Base-by-base conservation (phyloP, 2,113 vertebrate species). In the Centropus unirufus region DNA sequence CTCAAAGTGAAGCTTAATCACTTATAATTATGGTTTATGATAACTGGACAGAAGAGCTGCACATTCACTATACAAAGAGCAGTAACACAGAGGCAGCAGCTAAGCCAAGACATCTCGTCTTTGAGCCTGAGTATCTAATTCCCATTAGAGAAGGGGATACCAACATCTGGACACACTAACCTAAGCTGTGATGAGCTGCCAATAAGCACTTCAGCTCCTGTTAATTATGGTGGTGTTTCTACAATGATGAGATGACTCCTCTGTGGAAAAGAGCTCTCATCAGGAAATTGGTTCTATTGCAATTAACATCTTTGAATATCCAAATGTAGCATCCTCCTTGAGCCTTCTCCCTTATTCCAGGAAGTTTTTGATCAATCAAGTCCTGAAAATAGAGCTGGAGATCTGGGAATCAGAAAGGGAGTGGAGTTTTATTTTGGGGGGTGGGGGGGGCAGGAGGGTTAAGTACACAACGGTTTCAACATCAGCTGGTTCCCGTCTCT, bases 241-340 rank as follows among this genome's bases (percentile, higher is more conserved):
- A 88, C 79, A 89, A 81, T 93, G 90, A 96, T 90, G 95, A 96
- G 76, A 96, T 85, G 58, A 87, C 93, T 95, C 95, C 79, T 80
- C 76, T 88, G 49, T 82, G 83, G 76, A 96, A 62, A 97, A 93
- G 57, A 83, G 88, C 86, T 87, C 90, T 96, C 95, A 94, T 94
- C 83, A 94, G 74, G 76, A 96, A 96, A 90, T 78, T 87, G 57
- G 88, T 83, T 94, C 95, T 90, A 73, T 86, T 90, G 90, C 90
- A 96, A 96, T 96, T 95, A 96, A 84, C 83, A 87, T 95, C 66
- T 93, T 89, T 96, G 88, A 93, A 96, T 89, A 92, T 83, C 90
- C 94, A 94, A 95, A 95, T 95, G 94, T 95, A 97, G 92, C 90
- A 94, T 75, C 73, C 90, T 94, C 32, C 86, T 96, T 93, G 87